Evolutionary conservation across 2,888 invertebrate species (phyloP).

Genomic region (Subacronicta megacephala): DNA sequence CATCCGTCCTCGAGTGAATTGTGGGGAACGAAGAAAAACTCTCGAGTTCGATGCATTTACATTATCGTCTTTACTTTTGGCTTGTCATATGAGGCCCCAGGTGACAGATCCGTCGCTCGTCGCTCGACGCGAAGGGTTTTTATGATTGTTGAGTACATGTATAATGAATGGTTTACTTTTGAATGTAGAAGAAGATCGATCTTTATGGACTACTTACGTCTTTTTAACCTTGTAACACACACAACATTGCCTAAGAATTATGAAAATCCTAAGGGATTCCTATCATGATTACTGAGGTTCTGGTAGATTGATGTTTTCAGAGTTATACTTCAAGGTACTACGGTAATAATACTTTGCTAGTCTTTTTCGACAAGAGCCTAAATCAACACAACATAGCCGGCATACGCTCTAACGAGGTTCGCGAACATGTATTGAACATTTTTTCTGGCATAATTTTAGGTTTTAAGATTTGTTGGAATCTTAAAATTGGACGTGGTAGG

Average conservation of each 20-base stretch:
- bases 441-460: not conserved
- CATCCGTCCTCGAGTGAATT: constrained; percentile 63
- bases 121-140: constrained; percentile 56
- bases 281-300: no score
- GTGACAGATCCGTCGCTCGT: constrained; percentile 58
- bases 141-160: constrained; percentile 56
- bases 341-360: constrained; percentile 23
- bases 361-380: constrained; percentile 24
- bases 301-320: not conserved
- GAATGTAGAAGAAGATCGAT: constrained; percentile 50
- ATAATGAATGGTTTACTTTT: constrained; percentile 55
- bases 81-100: constrained; percentile 66
- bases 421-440: constrained; percentile 7
- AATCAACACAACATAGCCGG: constrained; percentile 10
- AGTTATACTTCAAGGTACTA: constrained; percentile 11
- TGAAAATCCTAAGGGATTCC: no score
- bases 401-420: constrained; percentile 6
- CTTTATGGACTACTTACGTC: constrained; percentile 8
- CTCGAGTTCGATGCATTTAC: constrained; percentile 69
- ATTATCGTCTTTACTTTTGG: constrained; percentile 71
- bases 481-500: no score
- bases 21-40: constrained; percentile 63
- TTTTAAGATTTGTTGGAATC: not conserved
- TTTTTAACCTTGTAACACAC: constrained; percentile 7
- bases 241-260: no score